Evolutionary conservation across 2,888 invertebrate genomes (phyloP).

Genomic region (Philereme transversata): DNA sequence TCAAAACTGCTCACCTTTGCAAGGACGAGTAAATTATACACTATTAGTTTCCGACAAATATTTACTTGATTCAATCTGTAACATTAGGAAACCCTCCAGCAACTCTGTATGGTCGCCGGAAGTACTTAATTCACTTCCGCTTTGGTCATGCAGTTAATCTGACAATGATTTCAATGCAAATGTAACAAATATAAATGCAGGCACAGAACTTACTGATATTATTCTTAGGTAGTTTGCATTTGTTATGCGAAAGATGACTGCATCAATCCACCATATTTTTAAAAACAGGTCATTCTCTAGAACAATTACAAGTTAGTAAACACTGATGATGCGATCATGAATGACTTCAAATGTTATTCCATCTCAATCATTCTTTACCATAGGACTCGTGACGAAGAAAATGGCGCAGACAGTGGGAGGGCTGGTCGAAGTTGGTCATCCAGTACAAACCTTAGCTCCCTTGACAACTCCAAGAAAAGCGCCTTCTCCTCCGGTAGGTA

Average conservation of each 20-base stretch:
- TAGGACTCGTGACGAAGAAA: slow-evolving; percentile 79
- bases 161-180: slow-evolving; percentile 8
- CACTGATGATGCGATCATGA: too few species aligned
- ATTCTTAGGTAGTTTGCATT: too few species aligned
- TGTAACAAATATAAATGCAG: background rate
- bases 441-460: slow-evolving; percentile 86
- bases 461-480: slow-evolving; percentile 74
- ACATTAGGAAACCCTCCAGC: slow-evolving; percentile 18
- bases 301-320: too few species aligned
- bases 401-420: slow-evolving; percentile 74
- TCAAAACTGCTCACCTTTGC: too few species aligned
- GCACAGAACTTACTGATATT: background rate
- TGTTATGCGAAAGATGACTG: too few species aligned
- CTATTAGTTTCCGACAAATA: slow-evolving; percentile 17
- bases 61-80: slow-evolving; percentile 12
- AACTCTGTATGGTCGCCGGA: slow-evolving; percentile 20
- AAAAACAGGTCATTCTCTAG: too few species aligned
- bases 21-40: too few species aligned
- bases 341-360: background rate
- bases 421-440: slow-evolving; percentile 89
- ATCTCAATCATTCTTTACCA: slow-evolving; percentile 22
- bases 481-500: slow-evolving; percentile 71
- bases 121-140: slow-evolving; percentile 25
- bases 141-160: slow-evolving; percentile 18
- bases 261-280: too few species aligned